Conservation (phyloP, 2,113 vertebrate species). For the Mixornis gularis region DNA sequence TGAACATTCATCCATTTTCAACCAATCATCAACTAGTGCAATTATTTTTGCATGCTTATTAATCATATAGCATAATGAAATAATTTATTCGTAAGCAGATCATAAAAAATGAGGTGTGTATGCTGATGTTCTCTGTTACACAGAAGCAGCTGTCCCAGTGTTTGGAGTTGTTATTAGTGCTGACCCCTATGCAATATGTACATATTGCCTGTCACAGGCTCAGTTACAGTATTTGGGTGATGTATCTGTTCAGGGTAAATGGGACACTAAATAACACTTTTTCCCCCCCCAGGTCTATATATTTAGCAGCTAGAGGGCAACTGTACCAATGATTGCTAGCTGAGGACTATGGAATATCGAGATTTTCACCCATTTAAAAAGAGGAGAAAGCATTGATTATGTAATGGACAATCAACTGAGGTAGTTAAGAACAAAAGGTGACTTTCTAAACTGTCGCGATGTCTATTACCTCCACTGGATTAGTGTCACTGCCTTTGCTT, state of each 20-base stretch:
- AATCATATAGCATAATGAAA: background rate
- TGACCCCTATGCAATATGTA: background rate
- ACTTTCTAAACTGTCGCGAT: background rate
- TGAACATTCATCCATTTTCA: background rate
- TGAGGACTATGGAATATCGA: background rate
- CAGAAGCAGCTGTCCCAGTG: background rate
- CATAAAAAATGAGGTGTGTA: background rate
- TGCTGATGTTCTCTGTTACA: background rate
- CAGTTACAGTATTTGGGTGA: rapidly evolving
- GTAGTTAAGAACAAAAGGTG: background rate
- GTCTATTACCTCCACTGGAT: background rate
- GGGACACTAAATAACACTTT: background rate
- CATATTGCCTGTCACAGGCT: background rate
- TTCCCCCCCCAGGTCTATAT: background rate
- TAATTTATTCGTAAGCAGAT: background rate
- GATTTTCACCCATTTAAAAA: background rate
- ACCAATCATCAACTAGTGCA: background rate
- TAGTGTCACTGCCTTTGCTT: background rate
- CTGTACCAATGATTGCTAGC: background rate
- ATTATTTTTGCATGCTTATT: background rate
- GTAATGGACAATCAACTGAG: background rate
- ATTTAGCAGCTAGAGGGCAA: background rate
- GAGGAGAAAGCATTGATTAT: background rate
- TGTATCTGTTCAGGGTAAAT: background rate
- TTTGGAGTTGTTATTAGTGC: background rate